A percentile compares a stretch with the other conserved stretches of the same genome.
phyloP scores from a whole-genome alignment of 2,888 invertebrate species.

The Panopea generosa region DNA sequence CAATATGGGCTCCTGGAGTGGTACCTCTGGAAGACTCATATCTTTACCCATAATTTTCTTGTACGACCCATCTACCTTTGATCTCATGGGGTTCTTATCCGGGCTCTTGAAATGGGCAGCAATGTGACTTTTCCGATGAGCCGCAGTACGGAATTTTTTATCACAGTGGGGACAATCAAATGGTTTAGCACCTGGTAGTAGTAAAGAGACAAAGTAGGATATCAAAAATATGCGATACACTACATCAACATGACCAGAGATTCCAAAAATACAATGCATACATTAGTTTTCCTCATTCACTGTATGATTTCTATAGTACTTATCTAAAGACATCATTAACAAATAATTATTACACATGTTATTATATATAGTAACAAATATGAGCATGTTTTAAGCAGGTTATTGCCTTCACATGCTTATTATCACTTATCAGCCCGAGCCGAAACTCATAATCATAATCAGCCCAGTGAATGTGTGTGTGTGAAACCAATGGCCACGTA shows the following conservation, averaged over 20 bases:
- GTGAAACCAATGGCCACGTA: no score
- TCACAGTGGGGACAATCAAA: slow-evolving; percentile 84
- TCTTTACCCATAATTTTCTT: slow-evolving; percentile 38
- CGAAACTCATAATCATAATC: no score
- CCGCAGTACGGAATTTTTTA: slow-evolving; percentile 84
- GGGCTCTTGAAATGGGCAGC: slow-evolving; percentile 78
- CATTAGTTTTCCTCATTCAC: background rate
- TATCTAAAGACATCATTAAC: no score
- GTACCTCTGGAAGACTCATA: slow-evolving; percentile 84
- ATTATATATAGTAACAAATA: no score
- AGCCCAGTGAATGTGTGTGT: no score
- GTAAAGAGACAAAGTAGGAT: no score
- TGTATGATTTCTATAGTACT: no score
- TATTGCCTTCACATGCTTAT: no score
- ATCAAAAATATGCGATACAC: background rate
- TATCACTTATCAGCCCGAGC: no score
- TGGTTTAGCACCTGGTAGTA: slow-evolving; percentile 84
- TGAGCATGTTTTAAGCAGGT: no score
- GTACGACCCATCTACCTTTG: slow-evolving; percentile 12
- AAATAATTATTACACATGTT: no score
- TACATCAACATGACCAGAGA: background rate
- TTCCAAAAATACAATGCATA: background rate
- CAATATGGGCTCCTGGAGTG: slow-evolving; percentile 87
- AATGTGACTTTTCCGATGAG: slow-evolving; percentile 82
- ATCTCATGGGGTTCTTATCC: slow-evolving; percentile 18